These are phyloP conservation scores for Casuarius casuarius DNA, from an alignment of 2,113 vertebrate species.

Conservation along the genomic window DNA sequence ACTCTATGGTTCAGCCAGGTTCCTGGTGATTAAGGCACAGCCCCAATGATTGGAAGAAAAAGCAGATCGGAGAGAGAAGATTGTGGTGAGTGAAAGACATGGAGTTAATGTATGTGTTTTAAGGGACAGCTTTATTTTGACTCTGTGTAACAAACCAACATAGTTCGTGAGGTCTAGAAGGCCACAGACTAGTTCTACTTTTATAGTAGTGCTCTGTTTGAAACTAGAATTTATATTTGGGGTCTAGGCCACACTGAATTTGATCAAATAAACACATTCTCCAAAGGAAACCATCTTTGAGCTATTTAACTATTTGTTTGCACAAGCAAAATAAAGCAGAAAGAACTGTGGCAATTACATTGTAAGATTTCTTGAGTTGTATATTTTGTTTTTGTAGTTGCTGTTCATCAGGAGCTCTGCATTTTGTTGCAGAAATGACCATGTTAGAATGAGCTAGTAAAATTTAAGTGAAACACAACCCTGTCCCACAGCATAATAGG, in stretches of 20 bases:
- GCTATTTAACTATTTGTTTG: constrained; percentile 40
- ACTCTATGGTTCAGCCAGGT: neutral
- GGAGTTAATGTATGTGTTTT: constrained; percentile 19
- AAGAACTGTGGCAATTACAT: neutral
- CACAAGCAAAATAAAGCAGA: neutral
- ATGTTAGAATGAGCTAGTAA: neutral
- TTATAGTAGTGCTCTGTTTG: constrained; percentile 55
- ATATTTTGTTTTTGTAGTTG: neutral
- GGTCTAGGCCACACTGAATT: constrained; percentile 53
- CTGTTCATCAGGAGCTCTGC: neutral
- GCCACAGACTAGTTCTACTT: constrained; percentile 34
- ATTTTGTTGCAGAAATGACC: neutral
- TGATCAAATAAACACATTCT: constrained; percentile 54
- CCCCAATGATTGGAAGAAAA: neutral
- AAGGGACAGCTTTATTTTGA: constrained; percentile 45
- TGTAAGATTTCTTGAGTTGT: neutral
- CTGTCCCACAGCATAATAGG: neutral
- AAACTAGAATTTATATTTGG: constrained; percentile 47
- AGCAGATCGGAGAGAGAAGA: neutral
- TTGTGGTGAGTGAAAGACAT: constrained; percentile 5
- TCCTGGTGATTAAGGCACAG: neutral
- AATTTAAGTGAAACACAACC: constrained; percentile 1
- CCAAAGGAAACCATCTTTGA: constrained; percentile 39
- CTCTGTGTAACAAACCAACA: constrained; percentile 24
- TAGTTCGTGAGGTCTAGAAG: constrained; percentile 40